phyloP scores from a whole-genome alignment of 2,888 invertebrate genomes.

The Tipula vernalis region DNA sequence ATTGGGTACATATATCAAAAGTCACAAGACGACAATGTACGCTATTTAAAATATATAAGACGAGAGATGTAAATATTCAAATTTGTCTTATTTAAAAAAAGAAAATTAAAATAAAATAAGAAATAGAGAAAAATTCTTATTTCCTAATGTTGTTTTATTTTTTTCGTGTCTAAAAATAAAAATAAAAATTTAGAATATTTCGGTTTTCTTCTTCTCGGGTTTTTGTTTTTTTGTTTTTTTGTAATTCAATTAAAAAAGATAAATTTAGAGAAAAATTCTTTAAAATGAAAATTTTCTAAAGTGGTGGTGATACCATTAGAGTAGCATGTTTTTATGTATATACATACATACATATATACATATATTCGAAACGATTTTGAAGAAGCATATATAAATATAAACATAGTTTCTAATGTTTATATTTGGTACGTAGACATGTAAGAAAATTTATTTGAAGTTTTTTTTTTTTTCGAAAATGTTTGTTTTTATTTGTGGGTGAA shows the following conservation, averaged over 20 bases:
- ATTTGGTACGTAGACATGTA: neutral
- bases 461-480: neutral
- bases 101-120: neutral
- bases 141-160: neutral
- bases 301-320: slow-evolving; percentile 4
- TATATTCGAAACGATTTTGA: neutral
- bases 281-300: neutral
- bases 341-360: too few relatives aligned
- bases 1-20: slow-evolving; percentile 4
- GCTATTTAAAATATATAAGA: neutral
- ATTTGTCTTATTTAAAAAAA: neutral
- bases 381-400: neutral
- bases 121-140: neutral
- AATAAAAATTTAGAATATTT: neutral
- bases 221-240: neutral
- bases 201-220: neutral
- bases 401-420: neutral
- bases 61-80: neutral
- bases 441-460: neutral
- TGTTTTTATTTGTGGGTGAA: neutral
- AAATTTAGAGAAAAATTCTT: neutral
- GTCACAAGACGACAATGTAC: neutral
- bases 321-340: too few relatives aligned
- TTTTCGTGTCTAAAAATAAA: neutral
- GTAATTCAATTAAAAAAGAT: slow-evolving; percentile 4